A percentile compares a stretch with the other conserved stretches of the same genome.
These are phyloP conservation scores for Sinosuthora webbiana DNA, from an alignment of 2,113 vertebrate species.

Conservation along the genomic window DNA sequence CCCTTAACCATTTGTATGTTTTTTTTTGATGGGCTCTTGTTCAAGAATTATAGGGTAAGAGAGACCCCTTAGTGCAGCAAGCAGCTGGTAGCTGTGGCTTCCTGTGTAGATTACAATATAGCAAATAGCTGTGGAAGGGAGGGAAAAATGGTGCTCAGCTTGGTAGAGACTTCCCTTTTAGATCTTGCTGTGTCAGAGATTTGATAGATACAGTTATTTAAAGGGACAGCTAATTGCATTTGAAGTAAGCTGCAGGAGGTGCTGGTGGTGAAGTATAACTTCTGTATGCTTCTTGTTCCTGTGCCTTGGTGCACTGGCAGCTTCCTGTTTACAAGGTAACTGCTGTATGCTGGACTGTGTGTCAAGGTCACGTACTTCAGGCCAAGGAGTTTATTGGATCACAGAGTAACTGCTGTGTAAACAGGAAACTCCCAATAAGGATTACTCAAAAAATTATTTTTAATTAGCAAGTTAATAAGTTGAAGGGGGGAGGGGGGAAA, in stretches of 20 bases:
- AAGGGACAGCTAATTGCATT: not conserved
- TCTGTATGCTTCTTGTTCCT: not conserved
- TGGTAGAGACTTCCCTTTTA: not conserved
- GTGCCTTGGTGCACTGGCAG: not conserved
- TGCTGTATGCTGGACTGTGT: not conserved
- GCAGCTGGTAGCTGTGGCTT: not conserved
- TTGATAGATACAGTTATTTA: not conserved
- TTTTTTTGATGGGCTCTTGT: not conserved
- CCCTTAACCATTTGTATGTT: not conserved
- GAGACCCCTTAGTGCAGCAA: not conserved
- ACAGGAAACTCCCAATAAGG: slow-evolving; percentile 20
- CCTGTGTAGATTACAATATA: accelerated
- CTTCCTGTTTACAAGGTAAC: slow-evolving; percentile 49
- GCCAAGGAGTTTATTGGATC: not conserved
- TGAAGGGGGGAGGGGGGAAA: not conserved
- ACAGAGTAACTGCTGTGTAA: not conserved
- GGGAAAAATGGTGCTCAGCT: not conserved
- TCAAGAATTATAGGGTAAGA: not conserved
- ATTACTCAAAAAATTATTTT: slow-evolving; percentile 6
- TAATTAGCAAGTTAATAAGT: not conserved
- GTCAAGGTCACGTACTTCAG: not conserved
- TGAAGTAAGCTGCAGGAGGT: not conserved
- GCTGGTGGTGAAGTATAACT: not conserved
- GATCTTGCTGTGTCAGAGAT: not conserved
- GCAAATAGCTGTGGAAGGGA: not conserved